These are phyloP conservation scores for Bhutanitis thaidina DNA, from an alignment of 2,888 invertebrate species.

Conservation along the genomic window DNA sequence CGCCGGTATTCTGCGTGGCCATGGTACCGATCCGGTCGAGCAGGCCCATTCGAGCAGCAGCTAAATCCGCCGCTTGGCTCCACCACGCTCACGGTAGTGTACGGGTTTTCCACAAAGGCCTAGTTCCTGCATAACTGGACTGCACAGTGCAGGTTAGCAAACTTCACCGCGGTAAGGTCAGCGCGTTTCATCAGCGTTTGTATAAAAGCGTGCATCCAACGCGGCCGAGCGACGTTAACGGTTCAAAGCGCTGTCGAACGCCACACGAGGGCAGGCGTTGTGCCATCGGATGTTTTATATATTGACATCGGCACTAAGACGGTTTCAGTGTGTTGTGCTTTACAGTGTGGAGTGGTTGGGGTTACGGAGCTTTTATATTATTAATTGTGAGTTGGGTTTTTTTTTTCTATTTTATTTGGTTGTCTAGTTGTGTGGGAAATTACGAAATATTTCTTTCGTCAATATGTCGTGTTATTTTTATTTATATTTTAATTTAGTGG, in stretches of 20 bases:
- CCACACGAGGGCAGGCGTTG: constrained; percentile 8
- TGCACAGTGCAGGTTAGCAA: background rate
- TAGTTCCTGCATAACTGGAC: background rate
- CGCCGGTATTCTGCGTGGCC: too few species aligned
- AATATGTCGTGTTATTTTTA: background rate
- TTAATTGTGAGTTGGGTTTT: constrained; percentile 18
- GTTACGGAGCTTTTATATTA: constrained; percentile 9
- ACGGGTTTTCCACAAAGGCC: background rate
- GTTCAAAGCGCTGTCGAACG: constrained; percentile 1
- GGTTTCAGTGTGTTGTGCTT: constrained; percentile 21
- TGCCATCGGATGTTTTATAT: constrained; percentile 18
- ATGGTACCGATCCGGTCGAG: too few species aligned
- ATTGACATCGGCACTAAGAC: constrained; percentile 13
- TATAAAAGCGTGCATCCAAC: constrained; percentile 11
- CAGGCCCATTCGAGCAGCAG: too few species aligned
- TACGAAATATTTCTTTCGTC: too few species aligned
- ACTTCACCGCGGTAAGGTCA: constrained; percentile 14
- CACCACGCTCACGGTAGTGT: too few species aligned
- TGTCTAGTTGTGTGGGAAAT: background rate
- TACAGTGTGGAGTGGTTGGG: constrained; percentile 20
- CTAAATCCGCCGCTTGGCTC: too few species aligned
- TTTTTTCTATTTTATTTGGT: constrained; percentile 1
- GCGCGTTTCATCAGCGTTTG: constrained; percentile 15
- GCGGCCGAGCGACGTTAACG: background rate
- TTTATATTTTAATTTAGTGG: background rate